Percentiles rank a stretch among this genome's conserved stretches.
Conservation (phyloP, 1,140 invertebrate genomes). For the Cephus cinctus region DNA sequence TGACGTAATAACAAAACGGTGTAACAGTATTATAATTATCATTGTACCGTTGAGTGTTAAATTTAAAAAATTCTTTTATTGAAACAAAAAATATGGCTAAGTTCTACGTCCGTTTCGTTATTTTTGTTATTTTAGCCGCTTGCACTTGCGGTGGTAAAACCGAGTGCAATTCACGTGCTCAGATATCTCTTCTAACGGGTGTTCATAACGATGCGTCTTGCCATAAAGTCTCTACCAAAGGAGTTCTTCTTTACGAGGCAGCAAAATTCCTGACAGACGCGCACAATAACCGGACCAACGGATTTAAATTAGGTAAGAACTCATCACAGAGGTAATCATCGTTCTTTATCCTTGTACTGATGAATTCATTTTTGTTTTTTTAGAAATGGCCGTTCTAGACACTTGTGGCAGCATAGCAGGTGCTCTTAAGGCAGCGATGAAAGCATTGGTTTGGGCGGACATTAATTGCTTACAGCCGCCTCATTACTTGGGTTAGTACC, state of each 20-base stretch:
- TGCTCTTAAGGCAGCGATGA: slow-evolving; percentile 47
- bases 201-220: slow-evolving; percentile 45
- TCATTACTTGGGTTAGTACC: slow-evolving; percentile 42
- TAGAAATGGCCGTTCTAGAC: slow-evolving; percentile 45
- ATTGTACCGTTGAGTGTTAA: background rate
- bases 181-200: slow-evolving; percentile 39
- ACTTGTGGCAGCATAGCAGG: slow-evolving; percentile 47
- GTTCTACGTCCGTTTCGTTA: slow-evolving; percentile 24
- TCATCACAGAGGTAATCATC: background rate
- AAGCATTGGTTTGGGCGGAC: slow-evolving; percentile 43
- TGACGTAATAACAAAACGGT: background rate
- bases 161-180: slow-evolving; percentile 33
- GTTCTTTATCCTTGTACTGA: background rate
- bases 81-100: background rate
- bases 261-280: slow-evolving; percentile 38
- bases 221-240: slow-evolving; percentile 35
- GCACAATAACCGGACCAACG: slow-evolving; percentile 42
- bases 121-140: slow-evolving; percentile 31
- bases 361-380: slow-evolving; percentile 4
- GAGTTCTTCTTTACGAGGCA: slow-evolving; percentile 45
- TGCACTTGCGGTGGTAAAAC: slow-evolving; percentile 44
- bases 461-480: slow-evolving; percentile 48
- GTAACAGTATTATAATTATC: background rate
- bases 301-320: slow-evolving; percentile 40
- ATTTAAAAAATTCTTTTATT: background rate